Evolutionary conservation across 64 coral and sea anemone species (phyloP).

Genomic region (Pocillopora damicornis): DNA sequence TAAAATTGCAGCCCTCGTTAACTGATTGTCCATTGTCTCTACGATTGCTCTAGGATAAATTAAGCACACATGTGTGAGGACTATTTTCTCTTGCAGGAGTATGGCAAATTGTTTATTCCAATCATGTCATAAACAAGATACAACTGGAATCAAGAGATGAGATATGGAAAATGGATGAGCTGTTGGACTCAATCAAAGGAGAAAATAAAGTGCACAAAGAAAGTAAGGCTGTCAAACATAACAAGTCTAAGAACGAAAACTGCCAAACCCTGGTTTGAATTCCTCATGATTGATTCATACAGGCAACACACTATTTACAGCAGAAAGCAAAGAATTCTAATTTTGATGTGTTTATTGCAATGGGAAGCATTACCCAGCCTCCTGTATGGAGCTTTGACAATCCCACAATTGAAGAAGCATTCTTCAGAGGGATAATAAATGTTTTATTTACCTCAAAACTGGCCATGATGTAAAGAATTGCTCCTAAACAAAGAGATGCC

Average conservation of each 20-base stretch:
- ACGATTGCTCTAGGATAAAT: slow-evolving; percentile 33
- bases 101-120: slow-evolving; percentile 41
- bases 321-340: background rate
- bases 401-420: slow-evolving; percentile 18
- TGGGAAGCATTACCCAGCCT: slow-evolving; percentile 59
- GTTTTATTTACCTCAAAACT: slow-evolving; percentile 44
- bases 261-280: background rate
- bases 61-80: slow-evolving; percentile 38
- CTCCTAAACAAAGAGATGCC: slow-evolving; percentile 47
- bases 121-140: slow-evolving; percentile 34
- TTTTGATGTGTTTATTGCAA: slow-evolving; percentile 47
- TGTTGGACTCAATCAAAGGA: slow-evolving; percentile 43
- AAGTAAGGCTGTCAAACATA: slow-evolving; percentile 29
- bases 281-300: background rate
- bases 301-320: slow-evolving; percentile 25
- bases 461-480: slow-evolving; percentile 48
- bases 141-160: background rate
- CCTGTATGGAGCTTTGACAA: slow-evolving; percentile 34
- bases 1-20: slow-evolving; percentile 2
- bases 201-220: slow-evolving; percentile 27
- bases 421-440: slow-evolving; percentile 29
- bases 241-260: background rate
- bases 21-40: slow-evolving; percentile 23
- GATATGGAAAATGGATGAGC: slow-evolving; percentile 47
- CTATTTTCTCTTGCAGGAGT: slow-evolving; percentile 35